Evolutionary conservation across 2,888 invertebrate species (phyloP).

Genomic region (Amaurobius ferox): DNA sequence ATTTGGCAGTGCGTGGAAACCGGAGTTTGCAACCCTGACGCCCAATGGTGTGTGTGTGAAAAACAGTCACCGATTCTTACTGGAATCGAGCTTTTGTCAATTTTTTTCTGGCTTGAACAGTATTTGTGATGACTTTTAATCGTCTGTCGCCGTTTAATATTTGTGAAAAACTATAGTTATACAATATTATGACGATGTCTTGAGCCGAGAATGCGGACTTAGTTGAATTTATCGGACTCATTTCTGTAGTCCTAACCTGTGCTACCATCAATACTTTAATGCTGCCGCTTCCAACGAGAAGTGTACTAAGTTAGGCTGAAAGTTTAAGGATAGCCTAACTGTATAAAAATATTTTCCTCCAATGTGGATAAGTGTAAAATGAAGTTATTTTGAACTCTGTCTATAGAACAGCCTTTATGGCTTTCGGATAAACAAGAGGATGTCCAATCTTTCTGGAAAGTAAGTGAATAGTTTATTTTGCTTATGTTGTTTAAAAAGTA

Average conservation of each 20-base stretch:
- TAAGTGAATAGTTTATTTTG: constrained; percentile 25
- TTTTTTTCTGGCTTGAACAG: constrained; percentile 10
- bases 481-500: neutral
- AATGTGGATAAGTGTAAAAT: constrained; percentile 26
- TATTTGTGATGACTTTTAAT: constrained; percentile 18
- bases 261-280: constrained; percentile 9
- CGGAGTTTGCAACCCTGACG: constrained; percentile 57
- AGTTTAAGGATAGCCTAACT: constrained; percentile 27
- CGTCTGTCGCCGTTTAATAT: neutral
- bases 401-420: constrained; percentile 47
- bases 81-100: constrained; percentile 36
- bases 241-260: constrained; percentile 15
- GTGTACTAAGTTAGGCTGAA: constrained; percentile 38
- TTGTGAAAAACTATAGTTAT: neutral
- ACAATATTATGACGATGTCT: constrained; percentile 16
- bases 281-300: constrained; percentile 15
- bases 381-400: constrained; percentile 37
- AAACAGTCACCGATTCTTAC: constrained; percentile 42
- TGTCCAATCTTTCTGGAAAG: constrained; percentile 67
- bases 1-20: constrained; percentile 43
- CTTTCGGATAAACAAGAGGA: constrained; percentile 59
- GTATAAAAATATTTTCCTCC: constrained; percentile 6
- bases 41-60: too few species aligned
- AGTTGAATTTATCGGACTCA: constrained; percentile 3
- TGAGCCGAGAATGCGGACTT: constrained; percentile 32